A percentile compares a stretch with the other conserved stretches of the same genome.
These are phyloP conservation scores for Rhagonycha fulva DNA, from an alignment of 2,888 invertebrate species.

Conservation along the genomic window DNA sequence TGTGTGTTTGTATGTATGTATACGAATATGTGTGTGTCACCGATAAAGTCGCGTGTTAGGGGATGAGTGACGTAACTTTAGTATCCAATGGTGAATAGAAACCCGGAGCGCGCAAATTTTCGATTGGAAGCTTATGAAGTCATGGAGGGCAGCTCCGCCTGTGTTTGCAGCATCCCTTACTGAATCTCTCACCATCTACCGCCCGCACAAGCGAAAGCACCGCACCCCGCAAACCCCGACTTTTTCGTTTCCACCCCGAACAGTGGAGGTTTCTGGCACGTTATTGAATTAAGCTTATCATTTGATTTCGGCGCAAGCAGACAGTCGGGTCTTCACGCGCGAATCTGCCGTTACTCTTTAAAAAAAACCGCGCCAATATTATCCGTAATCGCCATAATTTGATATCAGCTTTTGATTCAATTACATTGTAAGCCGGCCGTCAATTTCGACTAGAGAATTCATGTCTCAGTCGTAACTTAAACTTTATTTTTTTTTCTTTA, in stretches of 20 bases:
- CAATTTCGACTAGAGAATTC: slow-evolving; percentile 37
- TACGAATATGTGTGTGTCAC: slow-evolving; percentile 37
- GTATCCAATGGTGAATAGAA: slow-evolving; percentile 36
- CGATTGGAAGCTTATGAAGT: slow-evolving; percentile 39
- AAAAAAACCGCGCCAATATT: slow-evolving; percentile 54
- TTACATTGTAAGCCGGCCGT: slow-evolving; percentile 45
- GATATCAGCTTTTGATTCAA: slow-evolving; percentile 55
- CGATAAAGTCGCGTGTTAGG: slow-evolving; percentile 39
- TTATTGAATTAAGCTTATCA: slow-evolving; percentile 84
- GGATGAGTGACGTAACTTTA: slow-evolving; percentile 47
- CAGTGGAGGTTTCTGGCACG: slow-evolving; percentile 54
- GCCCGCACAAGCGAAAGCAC: slow-evolving; percentile 32
- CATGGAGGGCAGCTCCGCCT: slow-evolving; percentile 46
- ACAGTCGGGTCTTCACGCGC: slow-evolving; percentile 56
- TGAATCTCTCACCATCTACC: slow-evolving; percentile 42
- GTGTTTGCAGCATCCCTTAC: slow-evolving; percentile 43
- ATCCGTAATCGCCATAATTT: slow-evolving; percentile 57
- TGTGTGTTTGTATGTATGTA: slow-evolving; percentile 37
- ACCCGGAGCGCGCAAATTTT: slow-evolving; percentile 39
- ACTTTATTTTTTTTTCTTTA: slow-evolving; percentile 28
- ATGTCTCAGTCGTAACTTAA: slow-evolving; percentile 38
- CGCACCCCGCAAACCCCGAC: slow-evolving; percentile 27
- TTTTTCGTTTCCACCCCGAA: slow-evolving; percentile 53
- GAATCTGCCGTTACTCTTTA: slow-evolving; percentile 46
- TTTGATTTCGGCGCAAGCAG: slow-evolving; percentile 62